Evolutionary conservation across 1,140 invertebrate species (phyloP), one percentile per base, ranked within the genome.

Genomic region (Eriosoma lanigerum): DNA sequence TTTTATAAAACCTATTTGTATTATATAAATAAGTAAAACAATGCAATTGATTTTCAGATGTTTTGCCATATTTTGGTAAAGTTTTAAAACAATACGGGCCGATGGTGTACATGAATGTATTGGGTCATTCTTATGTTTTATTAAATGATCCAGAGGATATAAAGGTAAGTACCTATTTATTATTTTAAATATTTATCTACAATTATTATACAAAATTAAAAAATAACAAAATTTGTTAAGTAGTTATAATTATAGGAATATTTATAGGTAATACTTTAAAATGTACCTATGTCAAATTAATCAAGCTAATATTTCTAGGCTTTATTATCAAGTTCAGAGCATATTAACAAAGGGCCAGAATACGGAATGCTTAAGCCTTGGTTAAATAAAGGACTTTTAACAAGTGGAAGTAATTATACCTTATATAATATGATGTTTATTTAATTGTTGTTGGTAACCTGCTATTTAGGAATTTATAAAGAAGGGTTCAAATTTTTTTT

Each of bases 271-370:
- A 38, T 38, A n/a, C n/a, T n/a, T n/a, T n/a, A n/a, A n/a, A n/a
- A n/a, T n/a, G n/a, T n/a, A n/a, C n/a, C n/a, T n/a, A 62, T 29
- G 44, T 8, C 21, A 64, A 44, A 44, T 21, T 21, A 66, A 44
- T 66, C 19, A 29, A 44, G 15, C 44, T 24, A 48, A 29, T 29
- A 52, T 52, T 78, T 76, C 5, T 21, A 78, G 75, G 54, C 38
- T 62, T 48, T 78, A 32, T 48, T 78, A 29, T 78, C 75, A 10
- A 78, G 75, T 32, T 15, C 54, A 26, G 72, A 82, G 50, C 80
- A 82, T 44, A 82, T 82, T 52, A 75, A 58, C 24, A 82, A 82
- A 80, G 82, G 82, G 21, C 62, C 81, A 24, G 82, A 82, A n/a
- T 82, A 82, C 66, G n/a, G n/a, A 24, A 46, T 81, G 26, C 54